Evolutionary conservation across 2,113 vertebrate species (phyloP), one percentile per base, ranked within the genome.

Genomic region (Oreochromis aureus): DNA sequence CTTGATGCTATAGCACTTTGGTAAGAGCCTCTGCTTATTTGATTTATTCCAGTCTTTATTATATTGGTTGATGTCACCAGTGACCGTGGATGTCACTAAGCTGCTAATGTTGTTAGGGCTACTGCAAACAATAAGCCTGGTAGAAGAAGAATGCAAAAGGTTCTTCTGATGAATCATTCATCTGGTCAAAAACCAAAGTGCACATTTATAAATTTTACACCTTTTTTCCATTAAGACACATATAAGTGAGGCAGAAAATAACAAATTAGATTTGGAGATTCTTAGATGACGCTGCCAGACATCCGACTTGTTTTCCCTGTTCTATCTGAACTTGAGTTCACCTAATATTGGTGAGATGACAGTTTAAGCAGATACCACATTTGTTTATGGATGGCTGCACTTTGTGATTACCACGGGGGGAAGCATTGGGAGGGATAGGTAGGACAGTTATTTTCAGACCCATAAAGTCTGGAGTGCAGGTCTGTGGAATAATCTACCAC

Each of bases 371-470:
- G 93, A 95, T 93, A 92, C 91, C 86, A 69, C 91, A 87, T 92
- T 94, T 59, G 88, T 95, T 95, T 93, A 92, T 93, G 91, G 93
- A 94, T 88, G 86, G 86, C 89, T 90, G 92, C 92, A 90, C 88
- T 93, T 95, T 95, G 93, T 94, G 94, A 96, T 94, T 95, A 88
- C 88, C 76, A 53, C 5, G 36, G 83, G 94, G 90, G 93, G 92
- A 51, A 89, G 55, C 81, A 34, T 63, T 86, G 86, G 81, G 87
- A 88, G 81, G 88, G 82, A 89, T 92, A 92, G 83, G 90, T 94
- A 91, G 93, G 90, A 92, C 90, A 85, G 93, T 92, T 95, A 96
- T 96, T 96, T 96, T 96, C 94, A 94, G 94, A 92, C 71, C 89
- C 91, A 95, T 96, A 96, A 95, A 95, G 87, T 94, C 86, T 91